Base-by-base conservation (phyloP, 1,140 invertebrate species). In the Agrilus planipennis region DNA sequence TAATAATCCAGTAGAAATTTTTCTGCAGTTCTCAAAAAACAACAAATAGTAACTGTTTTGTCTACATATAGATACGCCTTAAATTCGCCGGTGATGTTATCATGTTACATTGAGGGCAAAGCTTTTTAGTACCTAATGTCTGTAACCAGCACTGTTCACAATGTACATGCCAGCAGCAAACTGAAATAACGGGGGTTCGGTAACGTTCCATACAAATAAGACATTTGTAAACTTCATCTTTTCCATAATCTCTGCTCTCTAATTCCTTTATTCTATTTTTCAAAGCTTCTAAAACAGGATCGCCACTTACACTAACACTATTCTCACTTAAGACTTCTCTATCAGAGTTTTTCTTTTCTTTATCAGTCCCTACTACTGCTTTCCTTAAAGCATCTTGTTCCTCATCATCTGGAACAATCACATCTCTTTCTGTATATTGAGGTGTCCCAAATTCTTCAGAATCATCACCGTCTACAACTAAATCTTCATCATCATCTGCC, bases 111-210 rank as follows among this genome's bases (percentile, higher is more conserved):
- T 93, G 89, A 0, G 89, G 90, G 64, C 90, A 95, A 16, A 93
- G 72, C 56, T 92, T 93, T 68, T 92, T 91, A 0, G 84, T 82
- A 20, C 85, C 82, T 55, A 94, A 63, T 11, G 89, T 89, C 53
- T 85, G 80, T 2, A 93, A 65, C 91, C 91, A 95, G 59, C 91
- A 95, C 34, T 83, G 77, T 66, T 94, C 88, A 57, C 89, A 95
- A 61, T 94, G 85, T 0, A 93, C 89, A 65, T 95, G 90, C 91
- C 91, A 95, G 63, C 91, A 95, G 54, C 84, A 85, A 29, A 92
- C 81, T 1, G 89, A 94, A n/a, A 89, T 86, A 10, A 92, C 80
- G n/a, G 90, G 89, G 41, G 84, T 86, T 30, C 74, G 74, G 57
- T 89, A 91, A 12, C 75, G 73, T 39, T 86, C 86, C 70, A 90